Base-by-base conservation (phyloP, 2,797 vertebrate genomes). In the Remorina albescens region DNA sequence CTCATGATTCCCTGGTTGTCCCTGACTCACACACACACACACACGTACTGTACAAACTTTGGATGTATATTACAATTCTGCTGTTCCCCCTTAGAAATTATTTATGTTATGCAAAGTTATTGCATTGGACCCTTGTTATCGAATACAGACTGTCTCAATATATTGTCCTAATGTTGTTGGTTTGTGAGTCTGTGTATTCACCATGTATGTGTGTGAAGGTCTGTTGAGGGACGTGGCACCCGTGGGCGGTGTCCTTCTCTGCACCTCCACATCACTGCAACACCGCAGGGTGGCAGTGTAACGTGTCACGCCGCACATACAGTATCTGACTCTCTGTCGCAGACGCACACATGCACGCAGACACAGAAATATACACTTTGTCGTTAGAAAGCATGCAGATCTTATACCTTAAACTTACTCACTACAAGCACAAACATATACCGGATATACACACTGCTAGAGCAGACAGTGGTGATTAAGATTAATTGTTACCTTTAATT, bases 91-190 rank as follows among this genome's bases (percentile, higher is more conserved):
- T 13, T 74, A 78, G 67, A 83, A 78, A 85, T 88, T 26, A 88
- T 83, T 82, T 67, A 83, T 82, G 80, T 51, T 78, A 90, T 81
- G 82, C 77, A 85, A 75, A 86, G 83, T 89, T 90, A 87, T 85
- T 87, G 84, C 78, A 47, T 56, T 86, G 88, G 87, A 79, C 85
- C 88, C 67, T 83, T 67, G 85, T 70, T 81, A 83, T 86, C 58
- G 71, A 53, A 77, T 21, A 25, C 57, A 50, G 69, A 72, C 74
- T 67, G 54, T 82, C 70, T 65, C 39, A 18, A 32, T 47, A 16
- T 23, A n/a, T 18, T 8, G 41, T 49, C 47, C 54, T 59, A 60
- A 51, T 62, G 74, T 41, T 28, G 2, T 44, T 28, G n/a, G 19
- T n/a, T n/a, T 19, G 34, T 11, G 11, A 23, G 21, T 25, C 28